phyloP scores from a whole-genome alignment of 2,797 vertebrate genomes.

The Macroramphosus scolopax region DNA sequence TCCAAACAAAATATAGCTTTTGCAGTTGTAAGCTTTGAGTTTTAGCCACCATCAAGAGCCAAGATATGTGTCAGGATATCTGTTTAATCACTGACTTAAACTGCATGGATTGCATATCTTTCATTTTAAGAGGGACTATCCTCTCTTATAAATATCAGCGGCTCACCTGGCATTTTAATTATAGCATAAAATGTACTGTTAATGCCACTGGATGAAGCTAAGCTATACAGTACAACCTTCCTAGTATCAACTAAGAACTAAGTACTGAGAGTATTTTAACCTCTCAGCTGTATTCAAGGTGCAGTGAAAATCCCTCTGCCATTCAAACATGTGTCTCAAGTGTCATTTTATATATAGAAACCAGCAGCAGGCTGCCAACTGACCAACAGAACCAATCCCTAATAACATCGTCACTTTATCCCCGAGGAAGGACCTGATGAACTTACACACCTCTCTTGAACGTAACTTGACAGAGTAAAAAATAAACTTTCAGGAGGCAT shows the following conservation, averaged over 20 bases:
- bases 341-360: constrained; percentile 65
- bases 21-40: too few relatives aligned
- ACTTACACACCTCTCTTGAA: constrained; percentile 6
- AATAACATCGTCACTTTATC: too few relatives aligned
- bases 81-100: not conserved
- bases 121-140: not conserved
- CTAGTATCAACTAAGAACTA: constrained; percentile 5
- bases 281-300: constrained; percentile 54
- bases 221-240: not conserved
- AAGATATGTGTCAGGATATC: too few relatives aligned
- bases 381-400: constrained; percentile 39
- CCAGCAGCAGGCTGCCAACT: constrained; percentile 26
- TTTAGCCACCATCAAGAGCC: too few relatives aligned
- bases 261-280: constrained; percentile 14
- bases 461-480: not conserved
- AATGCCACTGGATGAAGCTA: too few relatives aligned
- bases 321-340: constrained; percentile 58
- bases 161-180: not conserved
- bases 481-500: not conserved
- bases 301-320: constrained; percentile 45
- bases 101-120: not conserved
- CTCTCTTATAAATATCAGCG: not conserved
- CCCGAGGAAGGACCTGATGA: constrained; percentile 18
- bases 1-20: too few relatives aligned
- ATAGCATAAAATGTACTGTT: not conserved